These are phyloP conservation scores for Amaurobius ferox DNA, from an alignment of 2,888 invertebrate genomes.

Conservation along the genomic window DNA sequence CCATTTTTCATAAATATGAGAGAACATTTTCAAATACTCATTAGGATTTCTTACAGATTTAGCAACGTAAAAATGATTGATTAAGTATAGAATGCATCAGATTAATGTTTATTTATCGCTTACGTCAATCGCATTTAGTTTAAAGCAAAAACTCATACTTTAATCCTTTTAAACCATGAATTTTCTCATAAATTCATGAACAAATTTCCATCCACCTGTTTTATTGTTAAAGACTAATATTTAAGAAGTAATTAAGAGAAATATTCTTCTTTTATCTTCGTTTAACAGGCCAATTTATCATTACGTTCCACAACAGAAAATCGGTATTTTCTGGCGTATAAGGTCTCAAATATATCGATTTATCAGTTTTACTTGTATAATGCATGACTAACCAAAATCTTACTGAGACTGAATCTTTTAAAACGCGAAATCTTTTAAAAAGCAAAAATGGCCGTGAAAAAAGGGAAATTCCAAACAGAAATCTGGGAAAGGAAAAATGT, in stretches of 20 bases:
- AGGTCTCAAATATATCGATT: conserved; percentile 31
- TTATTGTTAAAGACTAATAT: background rate
- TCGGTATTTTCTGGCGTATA: conserved; percentile 21
- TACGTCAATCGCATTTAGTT: background rate
- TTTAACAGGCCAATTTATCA: background rate
- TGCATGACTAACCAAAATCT: conserved; percentile 9
- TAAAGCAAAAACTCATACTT: background rate
- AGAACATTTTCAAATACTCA: too few species aligned
- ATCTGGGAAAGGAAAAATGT: background rate
- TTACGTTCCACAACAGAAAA: conserved; percentile 13
- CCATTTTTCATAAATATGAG: too few species aligned
- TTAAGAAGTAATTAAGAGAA: background rate
- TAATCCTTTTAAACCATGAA: background rate
- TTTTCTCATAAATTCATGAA: background rate
- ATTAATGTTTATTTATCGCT: background rate
- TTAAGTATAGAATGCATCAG: background rate
- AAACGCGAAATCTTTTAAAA: conserved; percentile 34
- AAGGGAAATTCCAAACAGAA: background rate
- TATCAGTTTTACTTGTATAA: background rate
- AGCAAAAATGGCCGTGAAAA: too few species aligned
- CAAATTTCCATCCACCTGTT: background rate
- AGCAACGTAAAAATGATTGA: background rate
- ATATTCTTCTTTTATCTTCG: background rate
- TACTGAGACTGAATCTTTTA: conserved; percentile 43
- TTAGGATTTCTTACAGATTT: too few species aligned